Evolutionary conservation across 2,797 vertebrate genomes (phyloP), one percentile per base, ranked within the genome.

Genomic region (Synanceia verrucosa): DNA sequence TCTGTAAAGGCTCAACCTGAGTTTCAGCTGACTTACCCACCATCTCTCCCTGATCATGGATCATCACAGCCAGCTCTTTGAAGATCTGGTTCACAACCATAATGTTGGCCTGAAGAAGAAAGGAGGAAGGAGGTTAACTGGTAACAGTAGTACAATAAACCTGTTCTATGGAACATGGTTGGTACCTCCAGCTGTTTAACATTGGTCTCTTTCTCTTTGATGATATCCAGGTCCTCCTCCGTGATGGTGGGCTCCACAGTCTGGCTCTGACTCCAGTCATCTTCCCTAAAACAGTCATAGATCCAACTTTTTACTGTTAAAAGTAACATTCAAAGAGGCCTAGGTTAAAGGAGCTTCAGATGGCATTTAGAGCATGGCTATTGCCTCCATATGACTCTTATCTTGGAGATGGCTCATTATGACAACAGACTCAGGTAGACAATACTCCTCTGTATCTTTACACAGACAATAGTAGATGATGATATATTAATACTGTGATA

Each of bases 41-140:
- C 91, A 97, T 94, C 73, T 97, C 96, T 75, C 96, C 97, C 85
- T 98, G 97, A 82, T 97, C 96, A 50, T 98, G 97, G 89, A 98
- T 97, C 97, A 98, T 98, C 90, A 97, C 93, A 39, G 96, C 97
- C 88, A 98, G 89, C 89, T 98, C 97, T 91, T 97, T 98, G 91
- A 98, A 98, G 91, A 98, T 98, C 90, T 97, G 96, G 88, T 98
- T 98, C 82, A 98, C 97, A 70, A 97, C 96, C 94, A 97, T 90
- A 78, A 98, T 98, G 70, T 97, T 96, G 71, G 96, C 95, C 96
- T 98, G 89, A 61, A 86, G 68, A 83, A 19, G 10, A 44, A 14
- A 50, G 21, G 4, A 23, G 33, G 8, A 36, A 2, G 48, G 14
- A 3, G 18, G 23, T 57, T 46, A 16, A 29, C 4, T n/a, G 18